A percentile compares a stretch with the other conserved stretches of the same genome.
Conservation (phyloP, 2,888 invertebrate genomes). For the Phragmatobia fuliginosa region DNA sequence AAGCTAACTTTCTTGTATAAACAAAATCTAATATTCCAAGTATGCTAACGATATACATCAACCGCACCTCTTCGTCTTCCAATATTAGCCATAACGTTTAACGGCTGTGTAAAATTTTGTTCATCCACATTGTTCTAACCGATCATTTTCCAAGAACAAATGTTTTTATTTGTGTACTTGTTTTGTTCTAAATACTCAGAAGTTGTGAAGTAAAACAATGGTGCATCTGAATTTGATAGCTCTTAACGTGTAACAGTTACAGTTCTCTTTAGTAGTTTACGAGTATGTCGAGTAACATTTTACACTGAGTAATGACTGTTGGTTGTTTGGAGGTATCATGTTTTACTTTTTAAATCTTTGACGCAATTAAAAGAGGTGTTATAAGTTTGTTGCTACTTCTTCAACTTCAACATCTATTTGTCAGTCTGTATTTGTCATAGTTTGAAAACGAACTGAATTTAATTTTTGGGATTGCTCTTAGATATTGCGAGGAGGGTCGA, state of each 20-base stretch:
- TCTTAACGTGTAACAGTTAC: too few species aligned
- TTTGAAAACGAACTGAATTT: not conserved
- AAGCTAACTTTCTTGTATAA: not conserved
- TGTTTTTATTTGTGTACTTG: not conserved
- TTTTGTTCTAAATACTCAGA: not conserved
- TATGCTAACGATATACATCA: not conserved
- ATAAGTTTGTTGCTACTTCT: not conserved
- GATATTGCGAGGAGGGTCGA: too few species aligned
- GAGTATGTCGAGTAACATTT: not conserved
- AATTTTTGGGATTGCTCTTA: too few species aligned
- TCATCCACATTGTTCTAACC: not conserved
- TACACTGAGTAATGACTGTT: not conserved
- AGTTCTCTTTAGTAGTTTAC: not conserved
- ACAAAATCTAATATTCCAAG: not conserved
- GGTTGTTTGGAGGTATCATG: not conserved
- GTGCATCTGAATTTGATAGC: not conserved
- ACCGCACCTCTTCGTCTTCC: too few species aligned
- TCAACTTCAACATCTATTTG: not conserved
- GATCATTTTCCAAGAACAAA: not conserved
- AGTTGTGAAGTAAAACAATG: not conserved
- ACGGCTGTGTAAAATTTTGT: not conserved
- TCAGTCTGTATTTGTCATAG: not conserved
- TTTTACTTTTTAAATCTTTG: not conserved
- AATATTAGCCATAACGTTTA: not conserved
- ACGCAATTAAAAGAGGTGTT: not conserved